Conservation (phyloP, 2,888 invertebrate genomes). For the Scrobipalpa costella region DNA sequence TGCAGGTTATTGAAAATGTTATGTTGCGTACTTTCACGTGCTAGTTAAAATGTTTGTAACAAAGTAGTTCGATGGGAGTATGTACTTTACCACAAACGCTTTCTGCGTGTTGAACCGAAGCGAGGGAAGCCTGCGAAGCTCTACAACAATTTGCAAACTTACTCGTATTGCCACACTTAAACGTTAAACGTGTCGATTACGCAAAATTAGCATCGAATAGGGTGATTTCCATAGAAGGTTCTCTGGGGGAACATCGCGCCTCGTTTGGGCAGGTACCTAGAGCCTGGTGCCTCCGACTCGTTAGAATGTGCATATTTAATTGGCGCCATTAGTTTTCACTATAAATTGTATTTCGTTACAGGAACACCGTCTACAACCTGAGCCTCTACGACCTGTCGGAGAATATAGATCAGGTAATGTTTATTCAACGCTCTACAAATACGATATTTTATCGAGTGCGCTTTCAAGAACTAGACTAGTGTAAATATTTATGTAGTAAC, state of each 20-base stretch:
- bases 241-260: conserved; percentile 34
- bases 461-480: background rate
- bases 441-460: conserved; percentile 7
- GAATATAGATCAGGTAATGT: conserved; percentile 85
- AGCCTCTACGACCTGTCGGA: conserved; percentile 92
- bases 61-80: background rate
- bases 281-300: conserved; percentile 30
- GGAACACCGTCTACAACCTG: conserved; percentile 95
- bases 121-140: conserved; percentile 10
- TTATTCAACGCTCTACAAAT: conserved; percentile 33
- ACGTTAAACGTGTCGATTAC: conserved; percentile 37
- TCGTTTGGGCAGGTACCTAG: conserved; percentile 39
- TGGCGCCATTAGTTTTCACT: conserved; percentile 29
- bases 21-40: conserved; percentile 7
- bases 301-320: conserved; percentile 40
- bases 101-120: background rate
- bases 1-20: conserved; percentile 10
- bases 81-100: background rate
- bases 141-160: conserved; percentile 24
- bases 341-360: conserved; percentile 68
- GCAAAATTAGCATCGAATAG: conserved; percentile 39
- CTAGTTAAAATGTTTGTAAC: conserved; percentile 6
- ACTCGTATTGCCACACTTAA: conserved; percentile 31
- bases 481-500: conserved; percentile 19
- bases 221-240: conserved; percentile 36